Conservation (phyloP, 2,797 vertebrate genomes). For the Lepidocolaptes lacrymiger region DNA sequence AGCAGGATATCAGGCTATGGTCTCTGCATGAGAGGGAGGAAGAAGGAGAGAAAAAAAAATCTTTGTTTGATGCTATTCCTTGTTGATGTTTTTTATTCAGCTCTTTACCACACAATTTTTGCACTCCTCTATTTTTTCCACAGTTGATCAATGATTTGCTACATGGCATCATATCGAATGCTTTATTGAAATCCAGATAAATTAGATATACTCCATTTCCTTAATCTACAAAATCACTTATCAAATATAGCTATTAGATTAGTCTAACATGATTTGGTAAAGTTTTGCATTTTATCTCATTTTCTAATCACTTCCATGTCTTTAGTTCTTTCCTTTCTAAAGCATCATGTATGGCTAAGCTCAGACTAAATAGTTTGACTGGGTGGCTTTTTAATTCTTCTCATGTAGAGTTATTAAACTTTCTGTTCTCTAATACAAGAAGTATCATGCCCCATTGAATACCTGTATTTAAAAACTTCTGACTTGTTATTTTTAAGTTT, state of each 20-base stretch:
- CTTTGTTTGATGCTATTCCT: background rate
- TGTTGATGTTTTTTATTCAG: background rate
- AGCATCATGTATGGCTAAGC: background rate
- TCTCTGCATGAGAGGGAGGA: background rate
- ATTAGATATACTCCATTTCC: slow-evolving; percentile 7
- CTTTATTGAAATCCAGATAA: slow-evolving; percentile 6
- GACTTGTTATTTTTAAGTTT: background rate
- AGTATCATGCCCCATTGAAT: background rate
- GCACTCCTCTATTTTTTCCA: background rate
- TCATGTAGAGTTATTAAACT: background rate
- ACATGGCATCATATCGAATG: background rate
- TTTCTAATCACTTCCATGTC: background rate
- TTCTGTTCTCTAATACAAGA: background rate
- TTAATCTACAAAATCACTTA: slow-evolving; percentile 26
- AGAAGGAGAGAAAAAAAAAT: background rate
- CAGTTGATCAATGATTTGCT: background rate
- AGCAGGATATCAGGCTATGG: background rate
- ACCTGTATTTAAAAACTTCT: background rate
- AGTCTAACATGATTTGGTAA: background rate
- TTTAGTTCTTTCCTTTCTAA: background rate
- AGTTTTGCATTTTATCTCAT: background rate
- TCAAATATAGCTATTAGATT: background rate
- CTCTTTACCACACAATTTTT: background rate
- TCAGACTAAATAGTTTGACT: background rate
- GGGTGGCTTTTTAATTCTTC: background rate